Evolutionary conservation across 2,888 invertebrate species (phyloP).

Genomic region (Cephus spinipes): DNA sequence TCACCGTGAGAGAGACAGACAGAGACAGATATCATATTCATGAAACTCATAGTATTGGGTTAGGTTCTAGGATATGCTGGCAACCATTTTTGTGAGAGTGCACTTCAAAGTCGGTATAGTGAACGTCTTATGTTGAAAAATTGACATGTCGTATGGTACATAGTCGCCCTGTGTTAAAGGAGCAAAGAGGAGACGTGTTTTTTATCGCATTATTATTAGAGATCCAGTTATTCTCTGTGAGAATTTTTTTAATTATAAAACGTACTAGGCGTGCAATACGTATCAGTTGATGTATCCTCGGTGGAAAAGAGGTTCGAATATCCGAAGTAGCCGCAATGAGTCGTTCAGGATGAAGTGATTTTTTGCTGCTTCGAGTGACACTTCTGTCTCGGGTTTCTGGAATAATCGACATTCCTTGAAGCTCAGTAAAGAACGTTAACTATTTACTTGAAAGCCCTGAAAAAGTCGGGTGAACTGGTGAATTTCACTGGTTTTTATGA

Average conservation of each 20-base stretch:
- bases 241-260: not conserved
- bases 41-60: not conserved
- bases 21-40: not conserved
- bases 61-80: slow-evolving; percentile 6
- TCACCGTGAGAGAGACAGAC: not conserved
- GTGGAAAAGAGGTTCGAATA: not conserved
- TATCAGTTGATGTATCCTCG: not conserved
- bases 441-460: not conserved
- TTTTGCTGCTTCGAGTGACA: slow-evolving; percentile 7
- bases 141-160: not conserved
- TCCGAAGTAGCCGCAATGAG: slow-evolving; percentile 4
- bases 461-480: not conserved
- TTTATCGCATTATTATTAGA: not conserved
- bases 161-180: not conserved
- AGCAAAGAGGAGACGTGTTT: not conserved
- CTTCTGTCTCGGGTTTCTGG: not conserved
- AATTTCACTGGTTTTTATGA: slow-evolving; percentile 17
- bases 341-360: slow-evolving; percentile 15
- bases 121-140: not conserved
- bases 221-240: not conserved
- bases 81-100: slow-evolving; percentile 34
- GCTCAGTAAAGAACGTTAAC: not conserved
- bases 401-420: not conserved
- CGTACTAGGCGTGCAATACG: not conserved
- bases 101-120: slow-evolving; percentile 11